Conservation (phyloP, 2,888 invertebrate species). For the Agrochola lychnidis region DNA sequence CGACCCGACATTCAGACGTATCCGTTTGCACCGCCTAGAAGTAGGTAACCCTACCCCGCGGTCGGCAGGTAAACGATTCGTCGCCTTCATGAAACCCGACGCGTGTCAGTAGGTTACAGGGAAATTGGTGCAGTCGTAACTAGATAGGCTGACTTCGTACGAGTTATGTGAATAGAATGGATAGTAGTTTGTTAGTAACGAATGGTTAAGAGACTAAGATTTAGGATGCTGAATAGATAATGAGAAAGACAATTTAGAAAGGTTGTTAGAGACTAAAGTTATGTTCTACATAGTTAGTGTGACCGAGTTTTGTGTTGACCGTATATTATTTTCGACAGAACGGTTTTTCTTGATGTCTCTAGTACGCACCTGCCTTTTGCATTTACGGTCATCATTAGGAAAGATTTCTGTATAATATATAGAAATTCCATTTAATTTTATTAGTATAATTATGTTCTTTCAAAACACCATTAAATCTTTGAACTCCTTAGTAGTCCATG, state of each 20-base stretch:
- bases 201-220: slow-evolving; percentile 50
- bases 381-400: neutral
- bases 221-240: slow-evolving; percentile 46
- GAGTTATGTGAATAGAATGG: slow-evolving; percentile 47
- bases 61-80: slow-evolving; percentile 76
- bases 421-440: neutral
- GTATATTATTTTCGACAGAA: slow-evolving; percentile 17
- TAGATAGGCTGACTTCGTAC: slow-evolving; percentile 46
- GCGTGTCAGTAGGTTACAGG: slow-evolving; percentile 79
- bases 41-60: slow-evolving; percentile 72
- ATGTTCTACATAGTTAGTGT: slow-evolving; percentile 19
- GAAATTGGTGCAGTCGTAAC: slow-evolving; percentile 65
- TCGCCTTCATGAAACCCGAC: slow-evolving; percentile 79
- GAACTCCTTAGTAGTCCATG: too few relatives aligned
- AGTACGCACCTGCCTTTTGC: neutral
- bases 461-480: neutral
- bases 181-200: slow-evolving; percentile 32
- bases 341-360: neutral
- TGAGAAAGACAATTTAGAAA: slow-evolving; percentile 47
- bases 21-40: slow-evolving; percentile 2
- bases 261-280: slow-evolving; percentile 28
- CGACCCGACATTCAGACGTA: slow-evolving; percentile 27
- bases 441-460: neutral
- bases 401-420: neutral
- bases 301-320: slow-evolving; percentile 11